Evolutionary conservation across 1,140 invertebrate genomes (phyloP).

Genomic region (Trachymyrmex cornetzi): DNA sequence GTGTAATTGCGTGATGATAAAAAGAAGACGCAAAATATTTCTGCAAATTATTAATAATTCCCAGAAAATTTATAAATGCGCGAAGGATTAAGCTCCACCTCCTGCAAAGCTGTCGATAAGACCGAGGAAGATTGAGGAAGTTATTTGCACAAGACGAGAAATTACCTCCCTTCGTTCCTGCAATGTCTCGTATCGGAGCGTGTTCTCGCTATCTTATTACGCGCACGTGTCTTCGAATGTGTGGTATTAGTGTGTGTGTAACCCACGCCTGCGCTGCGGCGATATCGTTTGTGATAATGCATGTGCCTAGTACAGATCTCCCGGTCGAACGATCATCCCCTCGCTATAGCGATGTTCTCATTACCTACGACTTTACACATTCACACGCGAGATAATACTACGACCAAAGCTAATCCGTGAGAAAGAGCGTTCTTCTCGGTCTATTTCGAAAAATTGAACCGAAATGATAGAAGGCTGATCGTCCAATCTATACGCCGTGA

Average conservation of each 20-base stretch:
- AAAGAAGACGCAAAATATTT: neutral
- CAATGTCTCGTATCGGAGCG: slow-evolving; percentile 17
- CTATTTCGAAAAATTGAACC: slow-evolving; percentile 69
- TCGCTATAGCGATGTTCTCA: slow-evolving; percentile 66
- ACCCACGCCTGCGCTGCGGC: slow-evolving; percentile 66
- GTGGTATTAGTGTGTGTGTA: slow-evolving; percentile 44
- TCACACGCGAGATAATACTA: slow-evolving; percentile 68
- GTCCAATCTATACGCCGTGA: slow-evolving; percentile 33
- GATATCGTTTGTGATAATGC: slow-evolving; percentile 77
- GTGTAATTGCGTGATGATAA: neutral
- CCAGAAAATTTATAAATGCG: slow-evolving; percentile 51
- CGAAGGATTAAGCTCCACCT: slow-evolving; percentile 23
- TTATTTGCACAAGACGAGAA: slow-evolving; percentile 69
- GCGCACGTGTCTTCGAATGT: slow-evolving; percentile 1
- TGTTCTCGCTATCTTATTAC: slow-evolving; percentile 41
- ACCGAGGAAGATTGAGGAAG: slow-evolving; percentile 37
- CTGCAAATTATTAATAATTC: neutral
- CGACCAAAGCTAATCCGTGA: slow-evolving; percentile 10
- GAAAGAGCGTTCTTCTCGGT: slow-evolving; percentile 34
- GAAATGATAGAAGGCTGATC: slow-evolving; percentile 15
- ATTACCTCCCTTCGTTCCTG: slow-evolving; percentile 63
- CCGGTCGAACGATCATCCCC: slow-evolving; percentile 73
- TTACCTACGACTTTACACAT: slow-evolving; percentile 74
- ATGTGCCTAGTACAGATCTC: slow-evolving; percentile 74
- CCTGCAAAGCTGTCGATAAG: slow-evolving; percentile 52